Evolutionary conservation across 2,797 vertebrate species (phyloP).

Genomic region (Heliangelus exortis): DNA sequence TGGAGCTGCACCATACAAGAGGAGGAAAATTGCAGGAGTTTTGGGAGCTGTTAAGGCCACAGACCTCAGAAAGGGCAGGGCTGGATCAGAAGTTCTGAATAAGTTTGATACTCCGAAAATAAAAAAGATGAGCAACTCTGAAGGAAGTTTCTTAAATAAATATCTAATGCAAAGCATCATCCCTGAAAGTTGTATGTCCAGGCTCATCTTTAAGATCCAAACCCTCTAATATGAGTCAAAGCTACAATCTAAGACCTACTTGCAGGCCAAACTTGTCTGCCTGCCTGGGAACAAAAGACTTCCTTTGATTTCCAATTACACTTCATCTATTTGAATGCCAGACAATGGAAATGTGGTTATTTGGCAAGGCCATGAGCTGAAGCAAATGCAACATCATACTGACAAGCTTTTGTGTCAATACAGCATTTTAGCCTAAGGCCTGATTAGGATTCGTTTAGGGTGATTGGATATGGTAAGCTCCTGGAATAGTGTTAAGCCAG

Average conservation of each 20-base stretch:
- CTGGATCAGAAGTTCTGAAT: not conserved
- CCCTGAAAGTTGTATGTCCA: not conserved
- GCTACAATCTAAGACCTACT: not conserved
- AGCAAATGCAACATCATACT: not conserved
- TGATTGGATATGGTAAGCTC: constrained; percentile 55
- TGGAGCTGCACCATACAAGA: not conserved
- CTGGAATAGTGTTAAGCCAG: constrained; percentile 14
- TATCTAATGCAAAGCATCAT: not conserved
- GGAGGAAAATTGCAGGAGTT: not conserved
- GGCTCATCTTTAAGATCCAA: not conserved
- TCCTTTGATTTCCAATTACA: not conserved
- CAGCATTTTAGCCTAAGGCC: not conserved
- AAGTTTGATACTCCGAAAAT: not conserved
- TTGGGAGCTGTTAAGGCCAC: not conserved
- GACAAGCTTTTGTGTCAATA: not conserved
- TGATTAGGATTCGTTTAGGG: constrained; percentile 65
- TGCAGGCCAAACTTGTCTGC: not conserved
- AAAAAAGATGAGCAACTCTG: not conserved
- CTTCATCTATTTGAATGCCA: not conserved
- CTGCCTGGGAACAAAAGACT: not conserved
- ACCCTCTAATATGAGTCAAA: not conserved
- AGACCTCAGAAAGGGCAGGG: not conserved
- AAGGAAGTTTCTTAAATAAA: not conserved
- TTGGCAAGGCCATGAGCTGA: not conserved
- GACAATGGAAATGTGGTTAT: not conserved